Evolutionary conservation across 2,888 invertebrate genomes (phyloP).

Genomic region (Choreutis nemorana): DNA sequence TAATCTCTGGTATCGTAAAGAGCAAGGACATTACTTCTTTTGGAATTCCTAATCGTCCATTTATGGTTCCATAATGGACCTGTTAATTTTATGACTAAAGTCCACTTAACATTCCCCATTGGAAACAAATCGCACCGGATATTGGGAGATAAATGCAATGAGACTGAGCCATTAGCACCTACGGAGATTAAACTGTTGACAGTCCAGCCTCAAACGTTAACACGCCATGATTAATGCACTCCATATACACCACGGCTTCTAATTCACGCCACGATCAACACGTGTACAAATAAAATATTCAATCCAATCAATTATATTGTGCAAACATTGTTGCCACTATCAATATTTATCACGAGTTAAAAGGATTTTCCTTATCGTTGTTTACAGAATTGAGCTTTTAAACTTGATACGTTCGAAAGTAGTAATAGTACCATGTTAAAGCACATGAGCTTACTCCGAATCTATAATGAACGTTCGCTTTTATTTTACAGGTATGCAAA

Average conservation of each 20-base stretch:
- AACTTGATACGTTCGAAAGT: no score
- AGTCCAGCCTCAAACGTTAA: conserved; percentile 27
- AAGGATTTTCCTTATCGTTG: no score
- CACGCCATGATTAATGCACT: conserved; percentile 23
- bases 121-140: conserved; percentile 44
- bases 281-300: no score
- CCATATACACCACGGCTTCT: no score
- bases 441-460: no score
- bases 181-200: conserved; percentile 28
- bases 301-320: no score
- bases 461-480: conserved; percentile 22
- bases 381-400: no score
- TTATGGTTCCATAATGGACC: conserved; percentile 32
- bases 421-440: no score
- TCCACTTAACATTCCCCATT: conserved; percentile 37
- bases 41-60: conserved; percentile 30
- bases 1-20: not conserved
- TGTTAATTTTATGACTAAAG: conserved; percentile 39
- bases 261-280: no score
- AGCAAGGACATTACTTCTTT: no score
- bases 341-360: no score
- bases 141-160: conserved; percentile 38
- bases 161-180: conserved; percentile 45
- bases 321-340: no score
- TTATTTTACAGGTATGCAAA: conserved; percentile 31